These are phyloP conservation scores for Perodicticus potto DNA, from an alignment of 2,797 vertebrate genomes.

Conservation along the genomic window DNA sequence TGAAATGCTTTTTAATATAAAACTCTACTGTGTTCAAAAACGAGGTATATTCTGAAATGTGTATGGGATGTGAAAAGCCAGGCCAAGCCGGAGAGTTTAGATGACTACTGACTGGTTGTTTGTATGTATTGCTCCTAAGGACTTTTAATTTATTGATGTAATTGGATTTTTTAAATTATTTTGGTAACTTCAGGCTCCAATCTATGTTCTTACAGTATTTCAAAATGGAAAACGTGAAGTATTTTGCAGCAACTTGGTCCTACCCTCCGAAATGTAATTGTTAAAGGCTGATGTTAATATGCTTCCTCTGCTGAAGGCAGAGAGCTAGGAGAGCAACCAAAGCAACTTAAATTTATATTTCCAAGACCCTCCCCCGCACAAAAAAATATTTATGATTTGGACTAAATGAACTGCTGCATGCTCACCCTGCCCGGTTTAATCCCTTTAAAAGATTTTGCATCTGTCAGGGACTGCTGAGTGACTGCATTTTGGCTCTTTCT, in stretches of 20 bases:
- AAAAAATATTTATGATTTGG: background rate
- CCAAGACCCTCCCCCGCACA: background rate
- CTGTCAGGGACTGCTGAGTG: background rate
- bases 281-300: background rate
- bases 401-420: background rate
- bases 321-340: background rate
- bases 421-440: background rate
- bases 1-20: constrained; percentile 43
- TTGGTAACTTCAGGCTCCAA: constrained; percentile 19
- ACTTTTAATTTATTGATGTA: constrained; percentile 9
- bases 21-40: constrained; percentile 26
- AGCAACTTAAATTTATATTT: background rate
- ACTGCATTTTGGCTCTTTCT: background rate
- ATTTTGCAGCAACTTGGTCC: background rate
- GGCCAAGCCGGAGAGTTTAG: background rate
- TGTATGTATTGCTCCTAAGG: constrained; percentile 30
- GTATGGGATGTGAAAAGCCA: constrained; percentile 40
- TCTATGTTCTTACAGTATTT: constrained; percentile 14
- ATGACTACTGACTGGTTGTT: background rate
- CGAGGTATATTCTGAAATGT: background rate
- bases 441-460: background rate
- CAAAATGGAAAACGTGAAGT: background rate
- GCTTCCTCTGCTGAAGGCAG: background rate
- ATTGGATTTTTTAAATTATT: constrained; percentile 30
- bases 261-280: background rate